phyloP scores from a whole-genome alignment of 1,140 invertebrate species.

The Bombus terrestris region DNA sequence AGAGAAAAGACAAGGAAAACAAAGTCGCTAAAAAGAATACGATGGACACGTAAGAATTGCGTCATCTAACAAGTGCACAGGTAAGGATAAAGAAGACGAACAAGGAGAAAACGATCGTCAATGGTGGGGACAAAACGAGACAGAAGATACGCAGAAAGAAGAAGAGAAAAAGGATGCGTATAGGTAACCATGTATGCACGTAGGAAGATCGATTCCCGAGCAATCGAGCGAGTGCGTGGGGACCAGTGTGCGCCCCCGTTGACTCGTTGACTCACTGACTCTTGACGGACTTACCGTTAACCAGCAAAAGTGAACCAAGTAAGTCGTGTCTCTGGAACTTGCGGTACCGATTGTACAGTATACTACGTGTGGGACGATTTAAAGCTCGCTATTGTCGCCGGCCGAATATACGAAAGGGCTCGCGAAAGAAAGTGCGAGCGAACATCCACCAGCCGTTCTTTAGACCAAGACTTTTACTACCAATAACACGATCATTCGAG shows the following conservation, averaged over 20 bases:
- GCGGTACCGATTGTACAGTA: constrained; percentile 69
- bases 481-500: background rate
- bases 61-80: constrained; percentile 42
- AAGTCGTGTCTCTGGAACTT: constrained; percentile 79
- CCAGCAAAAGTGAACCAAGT: constrained; percentile 78
- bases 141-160: background rate
- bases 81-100: background rate
- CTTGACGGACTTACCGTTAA: constrained; percentile 77
- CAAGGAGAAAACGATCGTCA: background rate
- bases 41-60: constrained; percentile 48
- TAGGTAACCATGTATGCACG: constrained; percentile 23
- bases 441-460: constrained; percentile 14
- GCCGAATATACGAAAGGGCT: constrained; percentile 16
- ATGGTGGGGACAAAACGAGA: background rate
- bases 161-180: constrained; percentile 4
- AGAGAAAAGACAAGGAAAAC: background rate
- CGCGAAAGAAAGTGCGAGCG: constrained; percentile 58
- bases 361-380: constrained; percentile 57
- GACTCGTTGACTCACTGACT: constrained; percentile 76
- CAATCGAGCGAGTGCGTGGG: constrained; percentile 65
- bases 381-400: constrained; percentile 50
- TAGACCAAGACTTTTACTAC: constrained; percentile 27
- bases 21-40: constrained; percentile 13
- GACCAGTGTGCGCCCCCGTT: constrained; percentile 64
- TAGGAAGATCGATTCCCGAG: constrained; percentile 64